Evolutionary conservation across 2,113 vertebrate genomes (phyloP), one percentile per base, ranked within the genome.

Genomic region (Mugil cephalus): DNA sequence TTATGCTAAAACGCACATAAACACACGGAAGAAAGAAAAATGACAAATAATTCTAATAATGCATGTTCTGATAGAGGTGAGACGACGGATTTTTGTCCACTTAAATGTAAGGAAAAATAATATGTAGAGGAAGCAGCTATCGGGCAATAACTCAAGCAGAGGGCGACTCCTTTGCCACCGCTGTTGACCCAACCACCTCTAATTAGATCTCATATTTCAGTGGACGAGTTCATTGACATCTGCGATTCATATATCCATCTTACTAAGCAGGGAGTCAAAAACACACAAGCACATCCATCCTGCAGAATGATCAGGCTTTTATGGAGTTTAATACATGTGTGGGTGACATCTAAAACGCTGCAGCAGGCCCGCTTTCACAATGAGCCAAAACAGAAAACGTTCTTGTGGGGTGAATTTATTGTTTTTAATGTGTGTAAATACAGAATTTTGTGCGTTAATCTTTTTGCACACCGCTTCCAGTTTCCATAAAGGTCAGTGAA

Each of bases 171-270:
- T 88, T 48, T 77, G 85, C 89, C 87, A 85, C 77, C 68, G 74
- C 70, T 46, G 67, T 54, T 92, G 93, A 93, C 92, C 93, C 87
- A 63, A 68, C 52, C 84, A 88, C 87, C 88, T 92, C 88, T 92
- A 92, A 94, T 93, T 90, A 93, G 85, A 89, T 83, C 77, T 88
- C 87, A 89, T 93, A 92, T 92, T 93, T 94, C 92, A 93, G 76
- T 62, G 79, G 73, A 89, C 74, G 63, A 88, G 52, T 84, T 88
- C 89, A 86, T 84, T 91, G 90, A 91, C 91, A 89, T 86, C 63
- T 85, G 68, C 48, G 80, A 87, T 69, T 67, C 90, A 84, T 82
- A 88, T 74, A 89, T 90, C 74, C 84, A 85, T 88, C 85, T 86
- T 63, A 56, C 70, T 1, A 42, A 61, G 67, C 60, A 24, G 50